Base-by-base conservation (phyloP, 2,113 vertebrate species). In the Corythaixoides concolor region DNA sequence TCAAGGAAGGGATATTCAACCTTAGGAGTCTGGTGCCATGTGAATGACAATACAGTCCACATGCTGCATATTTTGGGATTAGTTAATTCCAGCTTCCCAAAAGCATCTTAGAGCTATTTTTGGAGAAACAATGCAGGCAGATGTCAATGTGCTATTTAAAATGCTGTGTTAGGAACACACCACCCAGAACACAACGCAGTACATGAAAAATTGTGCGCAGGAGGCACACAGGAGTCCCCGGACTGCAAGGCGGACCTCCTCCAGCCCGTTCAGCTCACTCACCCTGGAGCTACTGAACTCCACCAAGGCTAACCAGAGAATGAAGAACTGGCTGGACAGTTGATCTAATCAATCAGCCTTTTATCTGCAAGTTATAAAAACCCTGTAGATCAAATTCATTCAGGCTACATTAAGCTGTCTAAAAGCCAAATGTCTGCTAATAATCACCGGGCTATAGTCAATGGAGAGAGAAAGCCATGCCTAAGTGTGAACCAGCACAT, bases 101-200 rank as follows among this genome's bases (percentile, higher is more conserved):
- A 75, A 74, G 47, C 58, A 55, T 28, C 50, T 47, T 3, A 35
- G 33, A 87, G 28, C n/a, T 60, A 26, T 26, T 83, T 79, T 53
- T 80, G 20, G 59, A 93, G 63, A 41, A 83, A 73, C 6, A 75
- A 39, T 41, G 58, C 5, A 72, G 33, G 69, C 27, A 80, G 78
- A 23, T 13, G 8, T 39, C 28, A 67, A 37, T 37, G 9, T 3
- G 28, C 21, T 68, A 63, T 41, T 55, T 27, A 35, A 74, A 64
- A 26, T 1, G 3, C 47, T 17, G 11, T 28, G 52, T 43, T 26
- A 56, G 33, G 76, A 81, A 26, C 1, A 5, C 27, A 37, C 32
- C 27, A 21, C 0, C 19, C 7, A 82, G 60, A 81, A 64, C 43
- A 64, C 21, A 43, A n/a, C 0, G 1, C 45, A 64, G n/a, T 4